These are phyloP conservation scores for Monopis laevigella DNA, from an alignment of 2,888 invertebrate species.

Conservation along the genomic window DNA sequence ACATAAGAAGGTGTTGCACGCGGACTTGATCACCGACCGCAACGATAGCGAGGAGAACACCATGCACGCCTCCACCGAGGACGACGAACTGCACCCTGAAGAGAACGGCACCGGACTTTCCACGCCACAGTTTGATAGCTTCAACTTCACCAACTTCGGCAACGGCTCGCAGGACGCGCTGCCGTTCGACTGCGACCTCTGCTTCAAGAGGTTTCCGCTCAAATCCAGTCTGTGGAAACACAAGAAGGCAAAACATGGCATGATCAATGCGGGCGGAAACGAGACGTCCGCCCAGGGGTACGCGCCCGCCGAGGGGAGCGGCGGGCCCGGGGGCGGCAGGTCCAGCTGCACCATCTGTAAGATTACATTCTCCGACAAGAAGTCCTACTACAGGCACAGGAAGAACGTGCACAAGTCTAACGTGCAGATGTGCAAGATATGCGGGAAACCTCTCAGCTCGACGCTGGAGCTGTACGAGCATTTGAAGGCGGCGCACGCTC, in stretches of 20 bases:
- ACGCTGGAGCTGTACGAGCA: conserved; percentile 71
- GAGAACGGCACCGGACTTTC: conserved; percentile 51
- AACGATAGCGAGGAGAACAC: conserved; percentile 61
- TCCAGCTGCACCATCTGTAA: conserved; percentile 71
- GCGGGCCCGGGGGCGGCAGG: too few relatives aligned
- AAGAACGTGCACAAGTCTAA: conserved; percentile 63
- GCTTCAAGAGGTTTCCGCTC: conserved; percentile 54
- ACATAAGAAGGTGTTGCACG: conserved; percentile 61
- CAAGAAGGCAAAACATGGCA: conserved; percentile 60
- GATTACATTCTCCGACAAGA: conserved; percentile 68
- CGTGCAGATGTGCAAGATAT: conserved; percentile 70
- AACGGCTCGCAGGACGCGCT: conserved; percentile 29
- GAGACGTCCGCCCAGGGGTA: conserved; percentile 26
- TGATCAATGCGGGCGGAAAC: conserved; percentile 34
- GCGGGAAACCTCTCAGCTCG: conserved; percentile 70
- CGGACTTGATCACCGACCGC: conserved; percentile 47
- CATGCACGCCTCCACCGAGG: conserved; percentile 60
- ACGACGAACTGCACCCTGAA: conserved; percentile 53
- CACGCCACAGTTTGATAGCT: conserved; percentile 61
- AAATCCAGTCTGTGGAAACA: conserved; percentile 59
- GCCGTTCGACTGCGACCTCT: conserved; percentile 53
- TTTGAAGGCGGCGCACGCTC: conserved; percentile 67
- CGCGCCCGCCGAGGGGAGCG: conserved; percentile 27
- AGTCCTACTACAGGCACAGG: conserved; percentile 68
- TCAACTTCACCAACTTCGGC: conserved; percentile 45